These are phyloP conservation scores for Gallinago undulata DNA, from an alignment of 2,113 vertebrate genomes.

Conservation along the genomic window DNA sequence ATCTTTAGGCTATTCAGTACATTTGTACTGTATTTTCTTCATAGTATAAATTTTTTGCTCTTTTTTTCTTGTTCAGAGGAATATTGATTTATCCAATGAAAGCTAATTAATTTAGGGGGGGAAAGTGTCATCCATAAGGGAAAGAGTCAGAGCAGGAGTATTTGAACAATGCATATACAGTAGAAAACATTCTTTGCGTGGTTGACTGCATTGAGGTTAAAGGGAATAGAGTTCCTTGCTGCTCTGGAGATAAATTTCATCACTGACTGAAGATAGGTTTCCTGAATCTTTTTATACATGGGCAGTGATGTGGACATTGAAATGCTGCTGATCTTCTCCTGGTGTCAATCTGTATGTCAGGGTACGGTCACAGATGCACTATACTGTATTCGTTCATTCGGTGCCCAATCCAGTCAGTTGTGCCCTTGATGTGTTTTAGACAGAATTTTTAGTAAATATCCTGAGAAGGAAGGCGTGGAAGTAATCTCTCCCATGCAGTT, in stretches of 20 bases:
- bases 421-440: background rate
- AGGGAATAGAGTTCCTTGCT: background rate
- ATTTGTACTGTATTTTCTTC: background rate
- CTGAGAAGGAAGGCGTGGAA: background rate
- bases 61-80: background rate
- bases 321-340: background rate
- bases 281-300: background rate
- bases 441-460: background rate
- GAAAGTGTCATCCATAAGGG: background rate
- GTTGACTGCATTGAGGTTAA: background rate
- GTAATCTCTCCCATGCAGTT: background rate
- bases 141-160: background rate
- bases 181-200: background rate
- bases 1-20: background rate
- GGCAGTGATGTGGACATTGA: background rate
- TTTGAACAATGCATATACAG: background rate
- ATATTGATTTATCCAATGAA: background rate
- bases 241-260: background rate
- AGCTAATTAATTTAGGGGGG: background rate
- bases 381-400: background rate
- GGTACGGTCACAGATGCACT: background rate
- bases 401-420: background rate
- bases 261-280: background rate
- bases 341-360: fast-evolving
- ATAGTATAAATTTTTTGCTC: background rate